Evolutionary conservation across 1,140 invertebrate genomes (phyloP).

Genomic region (Atopsyche davidsoni): DNA sequence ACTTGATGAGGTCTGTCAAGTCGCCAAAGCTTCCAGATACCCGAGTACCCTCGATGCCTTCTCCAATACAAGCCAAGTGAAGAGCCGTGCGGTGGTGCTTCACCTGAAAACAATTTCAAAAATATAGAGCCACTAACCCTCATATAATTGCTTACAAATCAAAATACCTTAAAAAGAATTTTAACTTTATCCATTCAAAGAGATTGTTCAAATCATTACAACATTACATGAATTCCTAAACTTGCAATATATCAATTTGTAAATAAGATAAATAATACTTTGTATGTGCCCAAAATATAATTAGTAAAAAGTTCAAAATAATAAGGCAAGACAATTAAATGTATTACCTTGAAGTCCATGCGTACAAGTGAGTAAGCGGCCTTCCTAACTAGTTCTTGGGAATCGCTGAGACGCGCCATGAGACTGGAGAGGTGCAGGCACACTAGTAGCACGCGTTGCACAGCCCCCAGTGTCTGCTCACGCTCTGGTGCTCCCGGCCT

Average conservation of each 20-base stretch:
- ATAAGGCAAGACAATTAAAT: neutral
- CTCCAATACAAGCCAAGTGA: constrained; percentile 72
- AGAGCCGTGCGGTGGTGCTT: constrained; percentile 69
- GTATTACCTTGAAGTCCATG: constrained; percentile 57
- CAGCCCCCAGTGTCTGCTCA: constrained; percentile 66
- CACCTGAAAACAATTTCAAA: constrained; percentile 43
- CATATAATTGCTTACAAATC: no score
- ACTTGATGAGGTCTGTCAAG: constrained; percentile 61
- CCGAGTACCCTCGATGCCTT: constrained; percentile 35
- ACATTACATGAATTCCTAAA: no score
- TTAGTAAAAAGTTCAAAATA: neutral
- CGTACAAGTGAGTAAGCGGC: constrained; percentile 70
- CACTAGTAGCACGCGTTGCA: constrained; percentile 81
- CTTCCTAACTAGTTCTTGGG: constrained; percentile 52
- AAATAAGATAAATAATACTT: no score
- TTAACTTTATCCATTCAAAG: no score
- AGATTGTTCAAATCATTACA: no score
- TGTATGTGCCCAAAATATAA: no score
- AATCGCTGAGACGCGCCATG: constrained; percentile 58
- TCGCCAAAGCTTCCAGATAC: constrained; percentile 35
- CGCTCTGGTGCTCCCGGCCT: constrained; percentile 51
- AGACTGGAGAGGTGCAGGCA: constrained; percentile 75
- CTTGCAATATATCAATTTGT: no score
- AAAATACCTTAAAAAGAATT: no score
- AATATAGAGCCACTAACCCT: no score